phyloP scores from a whole-genome alignment of 2,113 vertebrate species.

The Epinephelus moara region DNA sequence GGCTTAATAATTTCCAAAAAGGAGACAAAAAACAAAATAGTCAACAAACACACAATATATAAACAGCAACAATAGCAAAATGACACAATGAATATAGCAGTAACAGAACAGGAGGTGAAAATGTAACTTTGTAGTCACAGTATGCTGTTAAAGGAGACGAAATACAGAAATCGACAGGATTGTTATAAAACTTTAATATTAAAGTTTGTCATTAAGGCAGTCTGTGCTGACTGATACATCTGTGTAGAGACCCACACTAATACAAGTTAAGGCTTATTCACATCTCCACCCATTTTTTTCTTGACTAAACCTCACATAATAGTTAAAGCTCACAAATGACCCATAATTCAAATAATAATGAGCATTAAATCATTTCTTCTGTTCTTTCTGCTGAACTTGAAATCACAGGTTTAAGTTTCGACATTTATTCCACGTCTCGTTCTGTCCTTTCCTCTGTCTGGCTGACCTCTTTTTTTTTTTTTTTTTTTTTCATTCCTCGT shows the following conservation, averaged over 20 bases:
- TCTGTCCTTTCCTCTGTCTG: conserved; percentile 41
- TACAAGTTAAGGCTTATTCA: not conserved
- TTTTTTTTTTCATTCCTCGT: not conserved
- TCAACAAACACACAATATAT: not conserved
- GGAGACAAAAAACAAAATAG: not conserved
- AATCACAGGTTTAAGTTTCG: conserved; percentile 38
- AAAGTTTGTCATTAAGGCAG: not conserved
- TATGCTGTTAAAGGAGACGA: not conserved
- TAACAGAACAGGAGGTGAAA: not conserved
- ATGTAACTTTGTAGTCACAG: not conserved
- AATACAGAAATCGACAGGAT: not conserved
- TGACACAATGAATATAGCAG: not conserved
- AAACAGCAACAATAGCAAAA: not conserved
- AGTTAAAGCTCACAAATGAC: not conserved
- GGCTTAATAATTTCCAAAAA: not conserved
- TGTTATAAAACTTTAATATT: not conserved
- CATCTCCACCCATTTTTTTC: not conserved
- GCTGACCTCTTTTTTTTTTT: conserved; percentile 32
- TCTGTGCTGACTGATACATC: not conserved
- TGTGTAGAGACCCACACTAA: not conserved
- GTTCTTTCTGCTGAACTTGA: conserved; percentile 43
- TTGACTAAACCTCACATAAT: not conserved
- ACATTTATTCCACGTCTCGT: conserved; percentile 47
- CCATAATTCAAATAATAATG: not conserved
- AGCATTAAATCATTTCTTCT: not conserved